Evolutionary conservation across 2,797 vertebrate genomes (phyloP).

Genomic region (Petrocephalus schoutedeni): DNA sequence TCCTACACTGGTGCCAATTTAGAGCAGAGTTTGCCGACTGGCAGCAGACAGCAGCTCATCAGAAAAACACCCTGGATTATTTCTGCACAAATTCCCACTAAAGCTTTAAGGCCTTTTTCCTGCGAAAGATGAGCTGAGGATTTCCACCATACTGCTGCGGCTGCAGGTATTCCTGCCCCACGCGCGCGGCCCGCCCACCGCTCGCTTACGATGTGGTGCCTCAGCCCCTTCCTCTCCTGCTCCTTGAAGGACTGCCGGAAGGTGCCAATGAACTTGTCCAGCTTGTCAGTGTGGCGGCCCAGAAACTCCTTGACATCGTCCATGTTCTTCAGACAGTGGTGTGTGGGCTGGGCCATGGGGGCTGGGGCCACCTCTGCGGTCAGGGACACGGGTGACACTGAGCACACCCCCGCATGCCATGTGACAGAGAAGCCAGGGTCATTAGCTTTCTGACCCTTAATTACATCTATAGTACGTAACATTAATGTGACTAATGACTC

Average conservation of each 20-base stretch:
- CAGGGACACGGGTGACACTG: not conserved
- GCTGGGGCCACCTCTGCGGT: slow-evolving; percentile 46
- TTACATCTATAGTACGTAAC: not conserved
- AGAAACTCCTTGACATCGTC: slow-evolving; percentile 84
- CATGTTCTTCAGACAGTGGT: slow-evolving; percentile 76
- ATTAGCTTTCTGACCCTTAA: not conserved
- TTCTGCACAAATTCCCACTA: not conserved
- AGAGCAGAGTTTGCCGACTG: not conserved
- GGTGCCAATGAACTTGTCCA: slow-evolving; percentile 75
- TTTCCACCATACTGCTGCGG: not conserved
- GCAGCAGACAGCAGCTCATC: not conserved
- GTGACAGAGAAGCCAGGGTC: not conserved
- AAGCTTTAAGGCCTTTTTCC: not conserved
- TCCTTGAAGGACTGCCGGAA: slow-evolving; percentile 79
- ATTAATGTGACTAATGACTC: not conserved
- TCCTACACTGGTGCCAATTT: not conserved
- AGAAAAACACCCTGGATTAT: not conserved
- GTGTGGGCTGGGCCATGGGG: slow-evolving; percentile 47
- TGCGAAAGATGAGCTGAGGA: not conserved
- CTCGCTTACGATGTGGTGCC: slow-evolving; percentile 83
- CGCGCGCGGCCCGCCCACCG: not conserved
- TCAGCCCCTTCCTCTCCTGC: slow-evolving; percentile 82
- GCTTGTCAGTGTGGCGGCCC: slow-evolving; percentile 77
- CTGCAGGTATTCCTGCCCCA: not conserved
- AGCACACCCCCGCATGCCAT: not conserved